Percentiles rank a stretch among this genome's conserved stretches.
Conservation (phyloP, 1,140 invertebrate species). For the Teleogryllus occipitalis region DNA sequence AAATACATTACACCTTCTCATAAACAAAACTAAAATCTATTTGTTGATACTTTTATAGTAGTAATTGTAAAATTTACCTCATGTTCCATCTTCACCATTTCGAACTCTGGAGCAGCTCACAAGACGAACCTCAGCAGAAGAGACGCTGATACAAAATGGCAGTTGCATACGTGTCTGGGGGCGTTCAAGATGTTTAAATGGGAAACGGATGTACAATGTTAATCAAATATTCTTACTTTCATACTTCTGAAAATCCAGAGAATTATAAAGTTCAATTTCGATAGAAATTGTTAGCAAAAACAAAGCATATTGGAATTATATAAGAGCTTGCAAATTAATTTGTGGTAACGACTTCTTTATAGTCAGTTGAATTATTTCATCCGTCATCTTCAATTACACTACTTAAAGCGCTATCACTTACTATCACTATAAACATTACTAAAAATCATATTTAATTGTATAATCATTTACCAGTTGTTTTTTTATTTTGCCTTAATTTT, state of each 20-base stretch:
- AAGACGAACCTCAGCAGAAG: neutral
- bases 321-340: too few relatives aligned
- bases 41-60: neutral
- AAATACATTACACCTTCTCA: too few relatives aligned
- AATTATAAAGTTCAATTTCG: neutral
- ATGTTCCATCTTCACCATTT: constrained; percentile 41
- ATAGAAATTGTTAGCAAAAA: neutral
- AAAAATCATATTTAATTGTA: too few relatives aligned
- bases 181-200: neutral
- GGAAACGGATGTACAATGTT: neutral
- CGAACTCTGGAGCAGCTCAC: constrained; percentile 14
- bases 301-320: too few relatives aligned
- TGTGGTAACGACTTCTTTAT: too few relatives aligned
- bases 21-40: constrained; percentile 19
- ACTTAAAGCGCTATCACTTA: too few relatives aligned
- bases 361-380: too few relatives aligned
- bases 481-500: too few relatives aligned
- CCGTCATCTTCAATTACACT: too few relatives aligned
- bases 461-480: too few relatives aligned
- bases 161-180: neutral
- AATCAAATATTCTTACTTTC: neutral
- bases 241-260: too few relatives aligned
- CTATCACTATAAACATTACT: too few relatives aligned
- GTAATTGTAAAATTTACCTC: constrained; percentile 30
- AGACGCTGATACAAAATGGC: neutral